Evolutionary conservation across 2,113 vertebrate species (phyloP), one percentile per base, ranked within the genome.

Genomic region (Bungarus multicinctus): DNA sequence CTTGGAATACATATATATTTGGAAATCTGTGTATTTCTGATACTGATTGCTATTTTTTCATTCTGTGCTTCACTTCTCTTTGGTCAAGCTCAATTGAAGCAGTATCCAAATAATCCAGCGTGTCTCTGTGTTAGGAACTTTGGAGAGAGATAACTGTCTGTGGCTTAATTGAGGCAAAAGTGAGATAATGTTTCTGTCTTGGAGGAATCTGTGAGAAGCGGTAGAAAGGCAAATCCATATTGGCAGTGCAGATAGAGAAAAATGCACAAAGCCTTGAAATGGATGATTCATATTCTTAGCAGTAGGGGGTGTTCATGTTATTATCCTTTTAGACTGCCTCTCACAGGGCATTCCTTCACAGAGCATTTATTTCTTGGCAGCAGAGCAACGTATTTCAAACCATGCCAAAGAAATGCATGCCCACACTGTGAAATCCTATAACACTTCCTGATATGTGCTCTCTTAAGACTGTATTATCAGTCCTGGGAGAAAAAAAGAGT

Each of bases 301-400:
- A 93, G 92, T 85, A 93, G 92, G 92, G 92, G 92, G 92, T 93
- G n/a, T 93, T 93, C 89, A 90, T 85, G 90, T 93, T 85, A 90
- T 93, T 93, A 93, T 93, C 92, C 89, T 90, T 89, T 47, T 20
- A 90, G 81, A 43, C 81, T n/a, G 86, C 55, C 85, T 93, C 89
- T 90, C 74, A 22, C 74, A 81, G 74, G 18, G 74, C 74, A 81
- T 81, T 90, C 86, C 92, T 87, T 87, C 89, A 60, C 47, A 87
- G 81, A 89, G 89, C 92, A 90, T 93, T 93, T 93, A 90, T 93
- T 93, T 64, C 92, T 81, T 90, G 89, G 27, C 92, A 90, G 55
- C 55, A 90, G 55, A 90, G 89, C 39, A 93, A 90, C 53, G 55
- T 47, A 93, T 93, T 93, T 93, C 88, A 90, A 86, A 43, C 55